phyloP scores from a whole-genome alignment of 2,113 vertebrate genomes.

The Speoplatyrhinus poulsoni region DNA sequence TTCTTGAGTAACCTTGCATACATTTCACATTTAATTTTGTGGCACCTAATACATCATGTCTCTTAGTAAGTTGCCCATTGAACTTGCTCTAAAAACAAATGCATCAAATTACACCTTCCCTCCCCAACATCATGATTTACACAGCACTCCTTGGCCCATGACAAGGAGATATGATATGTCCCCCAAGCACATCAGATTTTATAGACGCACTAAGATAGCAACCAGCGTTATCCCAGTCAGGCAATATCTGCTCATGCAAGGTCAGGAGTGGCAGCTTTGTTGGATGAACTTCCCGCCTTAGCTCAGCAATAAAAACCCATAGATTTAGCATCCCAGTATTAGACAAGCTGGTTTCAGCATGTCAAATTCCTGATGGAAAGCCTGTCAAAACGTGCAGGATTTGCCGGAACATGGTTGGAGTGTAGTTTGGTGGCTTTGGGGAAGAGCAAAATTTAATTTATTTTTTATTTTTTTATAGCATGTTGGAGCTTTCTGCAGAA shows the following conservation, averaged over 20 bases:
- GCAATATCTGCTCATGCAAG: constrained; percentile 20
- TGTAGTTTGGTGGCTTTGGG: not conserved
- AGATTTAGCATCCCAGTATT: no score
- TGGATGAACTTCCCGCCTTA: not conserved
- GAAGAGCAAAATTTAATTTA: not conserved
- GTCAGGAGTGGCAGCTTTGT: constrained; percentile 8
- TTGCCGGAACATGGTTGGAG: not conserved
- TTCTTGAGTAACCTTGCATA: not conserved
- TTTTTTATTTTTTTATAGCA: no score
- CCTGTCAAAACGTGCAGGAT: not conserved
- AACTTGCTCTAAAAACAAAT: constrained; percentile 19
- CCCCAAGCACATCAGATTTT: not conserved
- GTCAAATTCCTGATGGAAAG: not conserved
- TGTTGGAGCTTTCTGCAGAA: no score
- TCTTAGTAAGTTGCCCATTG: not conserved
- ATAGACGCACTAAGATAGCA: constrained; percentile 1
- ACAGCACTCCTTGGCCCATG: not conserved
- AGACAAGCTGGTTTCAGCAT: not conserved
- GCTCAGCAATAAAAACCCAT: constrained; percentile 25
- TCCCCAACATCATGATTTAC: constrained; percentile 17
- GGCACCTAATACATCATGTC: not conserved
- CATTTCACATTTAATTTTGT: not conserved
- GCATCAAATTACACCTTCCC: constrained; percentile 3
- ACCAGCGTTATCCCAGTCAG: constrained; percentile 31
- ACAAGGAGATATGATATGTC: constrained; percentile 9